Percentiles rank a stretch among this genome's conserved stretches.
phyloP scores from a whole-genome alignment of 1,140 invertebrate genomes.

The Drosophila kikkawai region DNA sequence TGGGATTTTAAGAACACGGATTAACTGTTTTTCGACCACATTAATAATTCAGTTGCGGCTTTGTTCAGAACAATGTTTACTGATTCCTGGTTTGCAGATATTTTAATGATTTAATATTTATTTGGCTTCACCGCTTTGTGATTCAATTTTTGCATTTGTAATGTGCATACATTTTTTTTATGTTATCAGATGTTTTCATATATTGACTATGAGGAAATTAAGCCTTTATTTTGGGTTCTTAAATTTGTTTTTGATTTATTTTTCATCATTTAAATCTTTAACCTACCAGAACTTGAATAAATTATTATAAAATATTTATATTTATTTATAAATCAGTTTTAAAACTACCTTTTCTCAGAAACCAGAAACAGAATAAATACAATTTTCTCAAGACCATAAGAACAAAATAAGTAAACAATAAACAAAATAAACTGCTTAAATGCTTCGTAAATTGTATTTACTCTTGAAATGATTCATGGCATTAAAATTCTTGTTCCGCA shows the following conservation, averaged over 20 bases:
- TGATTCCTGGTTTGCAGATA: neutral
- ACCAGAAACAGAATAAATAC: neutral
- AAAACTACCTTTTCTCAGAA: neutral
- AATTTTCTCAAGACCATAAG: neutral
- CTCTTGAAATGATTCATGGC: constrained; percentile 5
- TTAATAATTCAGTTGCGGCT: constrained; percentile 35
- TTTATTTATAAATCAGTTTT: too few species aligned
- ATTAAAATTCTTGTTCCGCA: constrained; percentile 11
- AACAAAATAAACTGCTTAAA: constrained; percentile 14
- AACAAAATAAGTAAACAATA: neutral
- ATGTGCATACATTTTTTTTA: neutral
- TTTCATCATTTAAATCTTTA: neutral
- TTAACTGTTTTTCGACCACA: constrained; percentile 18
- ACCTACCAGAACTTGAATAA: too few species aligned
- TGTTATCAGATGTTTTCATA: neutral
- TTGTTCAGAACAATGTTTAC: constrained; percentile 21
- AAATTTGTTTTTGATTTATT: neutral
- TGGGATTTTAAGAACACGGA: constrained; percentile 20
- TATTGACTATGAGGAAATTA: neutral
- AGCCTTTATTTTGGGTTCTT: neutral
- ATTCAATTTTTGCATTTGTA: constrained; percentile 9
- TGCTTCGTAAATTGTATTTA: constrained; percentile 6
- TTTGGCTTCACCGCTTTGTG: constrained; percentile 3
- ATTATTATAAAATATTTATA: too few species aligned
- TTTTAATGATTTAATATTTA: constrained; percentile 36